phyloP scores from a whole-genome alignment of 2,113 vertebrate species.

The Indri indri region DNA sequence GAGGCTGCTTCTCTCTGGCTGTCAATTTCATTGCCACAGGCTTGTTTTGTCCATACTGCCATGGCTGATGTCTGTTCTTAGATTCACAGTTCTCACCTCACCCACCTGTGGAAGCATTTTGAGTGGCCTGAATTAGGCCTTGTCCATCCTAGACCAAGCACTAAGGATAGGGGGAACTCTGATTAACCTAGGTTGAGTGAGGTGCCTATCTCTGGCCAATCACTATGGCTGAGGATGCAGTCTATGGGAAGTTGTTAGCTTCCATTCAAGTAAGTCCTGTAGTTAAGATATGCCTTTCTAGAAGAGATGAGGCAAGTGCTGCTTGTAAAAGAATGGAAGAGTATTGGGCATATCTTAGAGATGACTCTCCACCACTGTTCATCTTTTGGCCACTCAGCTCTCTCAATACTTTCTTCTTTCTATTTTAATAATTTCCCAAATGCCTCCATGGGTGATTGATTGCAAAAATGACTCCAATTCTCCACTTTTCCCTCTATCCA shows the following conservation, averaged over 20 bases:
- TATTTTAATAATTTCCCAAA: conserved; percentile 23
- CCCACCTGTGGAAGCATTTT: not conserved
- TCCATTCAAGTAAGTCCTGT: not conserved
- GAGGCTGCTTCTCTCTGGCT: not conserved
- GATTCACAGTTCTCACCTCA: not conserved
- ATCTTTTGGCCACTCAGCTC: not conserved
- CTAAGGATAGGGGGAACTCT: not conserved
- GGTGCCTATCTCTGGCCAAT: not conserved
- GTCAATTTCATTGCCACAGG: not conserved
- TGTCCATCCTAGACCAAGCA: not conserved
- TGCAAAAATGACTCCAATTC: not conserved
- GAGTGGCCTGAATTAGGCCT: not conserved
- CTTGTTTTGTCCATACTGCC: not conserved
- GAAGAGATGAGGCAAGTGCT: not conserved
- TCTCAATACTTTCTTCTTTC: not conserved
- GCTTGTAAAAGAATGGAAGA: not conserved
- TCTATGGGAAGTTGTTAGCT: not conserved
- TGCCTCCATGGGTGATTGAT: not conserved
- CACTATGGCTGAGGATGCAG: not conserved
- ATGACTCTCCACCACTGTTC: not conserved
- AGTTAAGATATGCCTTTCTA: conserved; percentile 41
- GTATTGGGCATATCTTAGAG: not conserved
- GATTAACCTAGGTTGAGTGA: not conserved
- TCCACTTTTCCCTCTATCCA: not conserved
- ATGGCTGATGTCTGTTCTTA: not conserved